Conservation (phyloP, 2,888 invertebrate genomes). For the Andrena hattorfiana region DNA sequence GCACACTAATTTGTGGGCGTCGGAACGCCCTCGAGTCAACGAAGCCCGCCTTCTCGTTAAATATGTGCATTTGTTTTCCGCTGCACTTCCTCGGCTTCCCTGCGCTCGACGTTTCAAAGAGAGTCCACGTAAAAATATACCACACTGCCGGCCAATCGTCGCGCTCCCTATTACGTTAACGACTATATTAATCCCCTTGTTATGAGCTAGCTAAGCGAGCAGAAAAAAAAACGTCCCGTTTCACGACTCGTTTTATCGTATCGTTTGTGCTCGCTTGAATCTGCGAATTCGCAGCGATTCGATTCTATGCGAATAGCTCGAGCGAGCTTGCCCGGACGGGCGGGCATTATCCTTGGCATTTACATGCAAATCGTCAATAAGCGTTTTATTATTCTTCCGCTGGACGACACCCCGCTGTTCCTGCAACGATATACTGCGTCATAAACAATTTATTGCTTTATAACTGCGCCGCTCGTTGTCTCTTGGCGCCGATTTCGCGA, state of each 20-base stretch:
- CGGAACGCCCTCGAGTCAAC: conserved; percentile 69
- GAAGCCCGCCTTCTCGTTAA: conserved; percentile 74
- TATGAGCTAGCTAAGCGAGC: neutral
- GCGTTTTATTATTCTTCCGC: conserved; percentile 50
- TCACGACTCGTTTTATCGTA: conserved; percentile 3
- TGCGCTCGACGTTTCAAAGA: neutral
- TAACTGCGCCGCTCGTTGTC: conserved; percentile 47
- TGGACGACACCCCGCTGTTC: conserved; percentile 29
- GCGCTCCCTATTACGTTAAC: conserved; percentile 12
- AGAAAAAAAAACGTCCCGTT: neutral
- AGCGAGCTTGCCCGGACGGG: neutral
- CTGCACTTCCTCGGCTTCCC: conserved; percentile 67
- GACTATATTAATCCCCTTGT: conserved; percentile 7
- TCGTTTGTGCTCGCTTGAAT: neutral
- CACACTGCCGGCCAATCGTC: neutral
- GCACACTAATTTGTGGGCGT: conserved; percentile 83
- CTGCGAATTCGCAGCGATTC: conserved; percentile 22
- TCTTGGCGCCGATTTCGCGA: conserved; percentile 13
- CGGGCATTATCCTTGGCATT: conserved; percentile 40
- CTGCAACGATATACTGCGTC: conserved; percentile 51
- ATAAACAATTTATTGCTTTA: conserved; percentile 66
- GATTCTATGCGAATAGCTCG: conserved; percentile 18
- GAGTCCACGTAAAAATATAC: conserved; percentile 22
- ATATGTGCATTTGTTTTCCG: conserved; percentile 76
- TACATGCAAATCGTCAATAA: conserved; percentile 50